A percentile compares a stretch with the other conserved stretches of the same genome.
phyloP scores from a whole-genome alignment of 2,888 invertebrate species.

The Clunio marinus region DNA sequence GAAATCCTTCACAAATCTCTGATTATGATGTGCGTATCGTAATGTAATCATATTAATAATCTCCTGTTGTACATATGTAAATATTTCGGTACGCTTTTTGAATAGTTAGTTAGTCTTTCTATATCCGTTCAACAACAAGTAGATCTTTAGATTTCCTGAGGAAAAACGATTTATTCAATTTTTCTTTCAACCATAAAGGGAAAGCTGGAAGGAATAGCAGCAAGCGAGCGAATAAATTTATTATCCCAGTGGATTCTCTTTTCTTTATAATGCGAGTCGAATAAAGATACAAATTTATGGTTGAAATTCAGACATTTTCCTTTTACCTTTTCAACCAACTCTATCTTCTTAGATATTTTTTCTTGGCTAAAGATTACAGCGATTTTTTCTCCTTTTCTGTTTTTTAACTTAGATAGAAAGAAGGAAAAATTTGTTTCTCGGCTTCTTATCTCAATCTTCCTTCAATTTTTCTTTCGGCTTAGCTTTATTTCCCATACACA shows the following conservation, averaged over 20 bases:
- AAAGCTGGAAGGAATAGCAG: background rate
- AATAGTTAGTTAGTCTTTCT: slow-evolving; percentile 1
- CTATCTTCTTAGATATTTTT: background rate
- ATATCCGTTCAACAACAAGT: background rate
- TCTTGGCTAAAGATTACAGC: background rate
- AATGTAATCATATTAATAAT: background rate
- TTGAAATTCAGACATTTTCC: slow-evolving; percentile 22
- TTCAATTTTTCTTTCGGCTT: background rate
- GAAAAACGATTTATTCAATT: slow-evolving; percentile 15
- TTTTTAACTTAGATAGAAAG: background rate
- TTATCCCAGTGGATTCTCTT: background rate
- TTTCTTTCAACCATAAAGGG: background rate
- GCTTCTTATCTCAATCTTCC: slow-evolving; percentile 17
- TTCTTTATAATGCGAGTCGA: slow-evolving; percentile 26
- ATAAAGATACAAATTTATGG: slow-evolving; percentile 37
- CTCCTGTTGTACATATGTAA: too few relatives aligned
- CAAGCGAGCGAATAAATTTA: background rate
- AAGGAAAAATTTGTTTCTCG: background rate
- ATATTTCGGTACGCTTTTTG: too few relatives aligned
- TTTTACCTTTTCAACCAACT: too few relatives aligned
- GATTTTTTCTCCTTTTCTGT: background rate
- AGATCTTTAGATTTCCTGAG: background rate
- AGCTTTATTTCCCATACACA: slow-evolving; percentile 3
- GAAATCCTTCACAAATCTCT: too few relatives aligned
- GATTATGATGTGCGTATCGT: background rate